Conservation (phyloP, 30 jellyfish, hydroid and myxozoan species). For the Hydractinia echinata region DNA sequence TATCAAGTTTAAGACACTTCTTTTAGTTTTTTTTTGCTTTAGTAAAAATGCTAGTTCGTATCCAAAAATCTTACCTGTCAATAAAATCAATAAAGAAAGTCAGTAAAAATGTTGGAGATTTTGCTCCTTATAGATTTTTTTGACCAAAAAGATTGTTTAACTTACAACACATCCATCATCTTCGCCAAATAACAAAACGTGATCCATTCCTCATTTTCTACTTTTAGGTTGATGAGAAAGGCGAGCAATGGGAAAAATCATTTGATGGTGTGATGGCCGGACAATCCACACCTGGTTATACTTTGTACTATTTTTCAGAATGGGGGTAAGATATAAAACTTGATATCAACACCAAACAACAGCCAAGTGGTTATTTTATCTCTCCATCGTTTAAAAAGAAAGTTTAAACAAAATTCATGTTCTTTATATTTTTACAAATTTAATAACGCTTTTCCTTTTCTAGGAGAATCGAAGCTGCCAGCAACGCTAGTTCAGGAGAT, state of each 20-base stretch:
- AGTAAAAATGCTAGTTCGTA: neutral
- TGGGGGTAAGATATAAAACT: slow-evolving; percentile 6
- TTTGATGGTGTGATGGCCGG: slow-evolving; percentile 16
- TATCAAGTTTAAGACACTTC: neutral
- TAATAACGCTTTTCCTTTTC: neutral
- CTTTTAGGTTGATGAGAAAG: slow-evolving; percentile 54
- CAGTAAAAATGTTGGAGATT: too few species aligned
- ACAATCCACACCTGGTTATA: neutral
- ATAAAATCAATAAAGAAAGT: too few species aligned
- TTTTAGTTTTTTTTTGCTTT: neutral
- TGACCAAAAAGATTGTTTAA: too few species aligned
- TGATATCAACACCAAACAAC: too few species aligned
- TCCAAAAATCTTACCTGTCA: neutral
- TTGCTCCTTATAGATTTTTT: too few species aligned
- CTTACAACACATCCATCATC: neutral
- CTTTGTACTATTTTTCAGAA: neutral
- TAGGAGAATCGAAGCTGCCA: slow-evolving; percentile 39
- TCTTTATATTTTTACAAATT: too few species aligned
- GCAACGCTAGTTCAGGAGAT: slow-evolving; percentile 59
- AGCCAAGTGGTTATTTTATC: too few species aligned
- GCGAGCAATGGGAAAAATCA: slow-evolving; percentile 58
- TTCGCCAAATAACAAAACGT: neutral
- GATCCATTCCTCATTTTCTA: too few species aligned
- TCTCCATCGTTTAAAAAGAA: too few species aligned
- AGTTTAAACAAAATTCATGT: too few species aligned